Evolutionary conservation across 2,113 vertebrate genomes (phyloP).

Genomic region (Laticauda colubrina): DNA sequence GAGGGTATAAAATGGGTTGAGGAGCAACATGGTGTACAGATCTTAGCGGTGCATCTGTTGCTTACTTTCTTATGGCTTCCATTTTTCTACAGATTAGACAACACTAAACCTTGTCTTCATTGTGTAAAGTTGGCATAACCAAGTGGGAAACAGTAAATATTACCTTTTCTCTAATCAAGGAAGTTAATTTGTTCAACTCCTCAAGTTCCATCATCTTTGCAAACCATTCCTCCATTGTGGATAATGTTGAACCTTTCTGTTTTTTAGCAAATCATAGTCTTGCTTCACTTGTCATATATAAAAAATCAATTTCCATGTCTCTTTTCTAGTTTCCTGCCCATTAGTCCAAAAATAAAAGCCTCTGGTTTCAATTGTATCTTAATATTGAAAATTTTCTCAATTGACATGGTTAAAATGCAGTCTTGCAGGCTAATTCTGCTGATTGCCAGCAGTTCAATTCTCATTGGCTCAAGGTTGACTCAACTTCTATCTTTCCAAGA

Average conservation of each 20-base stretch:
- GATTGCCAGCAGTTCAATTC: too few species aligned
- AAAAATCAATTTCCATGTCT: background rate
- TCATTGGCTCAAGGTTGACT: background rate
- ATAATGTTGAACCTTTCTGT: background rate
- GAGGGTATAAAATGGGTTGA: conserved; percentile 13
- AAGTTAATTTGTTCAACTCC: too few species aligned
- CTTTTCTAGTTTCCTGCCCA: background rate
- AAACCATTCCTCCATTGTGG: too few species aligned
- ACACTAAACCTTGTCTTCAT: background rate
- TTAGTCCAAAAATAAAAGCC: background rate
- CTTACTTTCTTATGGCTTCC: conserved; percentile 10
- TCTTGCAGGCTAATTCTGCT: background rate
- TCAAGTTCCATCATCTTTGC: too few species aligned
- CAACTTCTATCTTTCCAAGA: background rate
- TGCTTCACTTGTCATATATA: background rate
- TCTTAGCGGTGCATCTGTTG: conserved; percentile 54
- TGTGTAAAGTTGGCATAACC: conserved; percentile 19
- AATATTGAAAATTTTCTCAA: background rate
- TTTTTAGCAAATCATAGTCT: background rate
- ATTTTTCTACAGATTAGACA: conserved; percentile 13
- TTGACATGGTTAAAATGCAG: background rate
- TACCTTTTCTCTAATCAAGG: background rate
- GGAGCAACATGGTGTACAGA: background rate
- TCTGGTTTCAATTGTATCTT: background rate
- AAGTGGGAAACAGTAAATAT: background rate